Percentiles rank a stretch among this genome's conserved stretches.
phyloP scores from a whole-genome alignment of 2,113 vertebrate species.

The Aegotheles bennettii region DNA sequence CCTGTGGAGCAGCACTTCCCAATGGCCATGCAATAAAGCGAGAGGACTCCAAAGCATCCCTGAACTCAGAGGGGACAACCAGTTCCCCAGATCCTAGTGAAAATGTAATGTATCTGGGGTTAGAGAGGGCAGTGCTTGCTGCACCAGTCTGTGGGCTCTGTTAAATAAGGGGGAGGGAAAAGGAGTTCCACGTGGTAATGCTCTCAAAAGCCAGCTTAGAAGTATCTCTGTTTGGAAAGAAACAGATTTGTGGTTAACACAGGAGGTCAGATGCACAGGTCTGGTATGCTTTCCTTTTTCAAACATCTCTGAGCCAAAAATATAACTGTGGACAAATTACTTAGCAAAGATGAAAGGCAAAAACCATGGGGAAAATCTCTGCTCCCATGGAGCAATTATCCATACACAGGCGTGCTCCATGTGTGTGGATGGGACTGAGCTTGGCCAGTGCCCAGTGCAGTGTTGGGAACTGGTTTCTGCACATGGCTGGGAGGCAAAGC shows the following conservation, averaged over 20 bases:
- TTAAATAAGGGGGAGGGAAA: neutral
- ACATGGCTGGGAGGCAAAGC: neutral
- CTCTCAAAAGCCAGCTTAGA: neutral
- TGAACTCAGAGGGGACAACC: conserved; percentile 73
- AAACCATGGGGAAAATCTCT: neutral
- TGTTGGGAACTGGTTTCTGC: neutral
- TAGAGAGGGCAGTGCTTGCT: neutral
- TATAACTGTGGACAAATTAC: neutral
- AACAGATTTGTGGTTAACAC: neutral
- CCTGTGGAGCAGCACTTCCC: conserved; percentile 64
- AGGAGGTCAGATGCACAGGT: neutral
- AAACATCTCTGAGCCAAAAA: neutral
- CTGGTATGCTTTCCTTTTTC: neutral
- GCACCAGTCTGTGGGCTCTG: neutral
- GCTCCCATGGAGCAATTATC: neutral
- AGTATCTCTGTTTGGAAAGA: neutral
- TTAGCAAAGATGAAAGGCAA: neutral
- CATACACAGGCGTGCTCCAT: neutral
- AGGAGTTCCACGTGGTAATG: neutral
- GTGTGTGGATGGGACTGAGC: neutral
- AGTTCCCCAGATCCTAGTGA: conserved; percentile 69
- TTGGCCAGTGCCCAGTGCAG: neutral
- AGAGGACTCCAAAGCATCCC: conserved; percentile 89
- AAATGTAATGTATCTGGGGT: conserved; percentile 63
- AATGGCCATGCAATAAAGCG: conserved; percentile 84